Evolutionary conservation across 1,140 invertebrate genomes (phyloP).

Genomic region (Aphaenogaster rudis): DNA sequence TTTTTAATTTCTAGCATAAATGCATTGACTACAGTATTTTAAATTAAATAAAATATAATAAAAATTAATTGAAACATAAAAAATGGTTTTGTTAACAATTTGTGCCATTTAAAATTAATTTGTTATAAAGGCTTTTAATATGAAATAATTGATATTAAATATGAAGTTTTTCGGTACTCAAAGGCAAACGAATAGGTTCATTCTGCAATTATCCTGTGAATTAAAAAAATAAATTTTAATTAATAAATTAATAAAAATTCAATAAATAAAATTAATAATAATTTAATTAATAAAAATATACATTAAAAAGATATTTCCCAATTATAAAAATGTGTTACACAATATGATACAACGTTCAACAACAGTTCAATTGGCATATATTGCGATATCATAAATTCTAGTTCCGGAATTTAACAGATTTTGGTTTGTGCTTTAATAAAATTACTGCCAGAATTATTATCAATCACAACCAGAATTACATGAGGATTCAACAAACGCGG

Average conservation of each 20-base stretch:
- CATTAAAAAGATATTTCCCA: neutral
- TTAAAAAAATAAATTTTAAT: neutral
- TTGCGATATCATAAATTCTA: neutral
- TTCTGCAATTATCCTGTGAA: neutral
- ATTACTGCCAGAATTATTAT: constrained; percentile 27
- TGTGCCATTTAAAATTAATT: neutral
- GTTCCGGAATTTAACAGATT: neutral
- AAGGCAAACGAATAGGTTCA: neutral
- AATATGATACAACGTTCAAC: neutral
- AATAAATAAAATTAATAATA: neutral
- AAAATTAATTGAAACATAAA: constrained; percentile 24
- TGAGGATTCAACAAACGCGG: constrained; percentile 1
- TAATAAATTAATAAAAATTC: constrained; percentile 3
- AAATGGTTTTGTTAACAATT: neutral
- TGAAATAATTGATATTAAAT: neutral
- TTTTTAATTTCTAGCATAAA: neutral
- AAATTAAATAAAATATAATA: neutral
- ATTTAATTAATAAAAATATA: constrained; percentile 19
- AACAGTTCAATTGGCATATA: neutral
- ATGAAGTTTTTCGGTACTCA: neutral
- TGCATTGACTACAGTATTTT: neutral
- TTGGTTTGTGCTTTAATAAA: constrained; percentile 22
- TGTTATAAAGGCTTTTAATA: neutral
- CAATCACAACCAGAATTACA: constrained; percentile 13
- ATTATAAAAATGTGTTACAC: neutral